Conservation (phyloP, 2,888 invertebrate genomes). For the Orchestes rusci region DNA sequence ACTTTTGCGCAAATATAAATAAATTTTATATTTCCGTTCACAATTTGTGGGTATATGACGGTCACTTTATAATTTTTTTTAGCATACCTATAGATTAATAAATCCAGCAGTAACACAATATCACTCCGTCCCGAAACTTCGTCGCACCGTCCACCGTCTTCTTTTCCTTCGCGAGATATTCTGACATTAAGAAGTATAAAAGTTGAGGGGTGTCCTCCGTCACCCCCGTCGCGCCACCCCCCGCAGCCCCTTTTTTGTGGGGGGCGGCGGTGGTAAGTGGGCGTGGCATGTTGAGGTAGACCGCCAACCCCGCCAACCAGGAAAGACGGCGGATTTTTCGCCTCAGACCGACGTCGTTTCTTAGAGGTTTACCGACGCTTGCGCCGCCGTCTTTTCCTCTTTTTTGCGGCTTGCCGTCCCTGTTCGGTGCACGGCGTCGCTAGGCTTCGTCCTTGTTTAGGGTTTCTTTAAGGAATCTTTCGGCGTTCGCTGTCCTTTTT, state of each 20-base stretch:
- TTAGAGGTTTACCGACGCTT: slow-evolving; percentile 47
- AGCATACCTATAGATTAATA: too few relatives aligned
- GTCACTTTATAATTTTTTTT: too few relatives aligned
- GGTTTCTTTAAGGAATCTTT: slow-evolving; percentile 32
- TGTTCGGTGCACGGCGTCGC: slow-evolving; percentile 13
- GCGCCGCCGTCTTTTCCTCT: slow-evolving; percentile 41
- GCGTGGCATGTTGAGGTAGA: slow-evolving; percentile 48
- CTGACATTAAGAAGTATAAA: slow-evolving; percentile 46
- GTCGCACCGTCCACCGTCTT: slow-evolving; percentile 30
- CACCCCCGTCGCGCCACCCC: too few relatives aligned
- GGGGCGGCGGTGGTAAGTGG: slow-evolving; percentile 33
- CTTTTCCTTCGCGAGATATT: slow-evolving; percentile 44
- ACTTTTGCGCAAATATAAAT: too few relatives aligned
- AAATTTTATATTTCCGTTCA: too few relatives aligned
- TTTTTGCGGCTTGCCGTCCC: slow-evolving; percentile 33
- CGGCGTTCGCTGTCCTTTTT: slow-evolving; percentile 30
- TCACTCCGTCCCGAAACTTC: too few relatives aligned
- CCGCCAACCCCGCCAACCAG: slow-evolving; percentile 47
- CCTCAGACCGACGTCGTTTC: slow-evolving; percentile 48
- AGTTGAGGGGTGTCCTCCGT: slow-evolving; percentile 38
- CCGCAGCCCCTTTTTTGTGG: too few relatives aligned
- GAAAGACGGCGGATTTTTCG: slow-evolving; percentile 49
- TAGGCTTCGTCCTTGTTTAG: slow-evolving; percentile 22
- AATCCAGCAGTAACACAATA: too few relatives aligned
- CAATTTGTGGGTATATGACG: too few relatives aligned